Conservation (phyloP, 2,888 invertebrate genomes). For the Tachina fera region DNA sequence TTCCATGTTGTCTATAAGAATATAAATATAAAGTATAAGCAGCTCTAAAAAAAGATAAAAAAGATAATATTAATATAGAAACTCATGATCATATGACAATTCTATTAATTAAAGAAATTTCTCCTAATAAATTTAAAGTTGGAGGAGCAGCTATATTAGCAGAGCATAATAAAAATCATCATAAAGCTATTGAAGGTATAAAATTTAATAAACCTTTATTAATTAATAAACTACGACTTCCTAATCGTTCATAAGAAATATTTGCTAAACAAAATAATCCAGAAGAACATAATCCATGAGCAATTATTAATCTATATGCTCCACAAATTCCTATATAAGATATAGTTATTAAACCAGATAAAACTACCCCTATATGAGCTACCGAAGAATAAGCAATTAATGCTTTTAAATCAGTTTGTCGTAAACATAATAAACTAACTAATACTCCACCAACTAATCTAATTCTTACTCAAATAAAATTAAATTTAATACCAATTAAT, state of each 20-base stretch:
- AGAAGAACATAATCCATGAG: constrained; percentile 87
- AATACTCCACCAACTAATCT: constrained; percentile 85
- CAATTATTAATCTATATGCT: constrained; percentile 85
- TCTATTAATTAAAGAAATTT: constrained; percentile 87
- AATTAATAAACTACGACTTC: constrained; percentile 86
- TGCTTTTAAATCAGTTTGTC: constrained; percentile 88
- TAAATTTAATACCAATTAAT: too few species aligned
- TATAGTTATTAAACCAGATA: constrained; percentile 85
- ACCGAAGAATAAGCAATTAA: constrained; percentile 88
- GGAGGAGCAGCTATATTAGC: constrained; percentile 88
- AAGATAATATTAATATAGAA: constrained; percentile 84
- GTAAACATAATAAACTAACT: constrained; percentile 87
- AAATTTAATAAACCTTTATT: constrained; percentile 86
- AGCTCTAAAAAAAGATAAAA: constrained; percentile 87
- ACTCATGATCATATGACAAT: constrained; percentile 84
- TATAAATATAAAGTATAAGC: constrained; percentile 87
- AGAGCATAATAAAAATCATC: constrained; percentile 87
- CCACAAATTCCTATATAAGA: constrained; percentile 85
- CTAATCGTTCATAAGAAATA: constrained; percentile 86
- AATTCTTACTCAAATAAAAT: constrained; percentile 75
- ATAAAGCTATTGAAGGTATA: constrained; percentile 85
- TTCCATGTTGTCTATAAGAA: constrained; percentile 86
- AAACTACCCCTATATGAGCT: constrained; percentile 87
- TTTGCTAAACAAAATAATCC: constrained; percentile 87
- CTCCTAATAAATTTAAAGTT: constrained; percentile 87